These are phyloP conservation scores for Tetragnatha montana DNA, from an alignment of 2,888 invertebrate species.

Conservation along the genomic window DNA sequence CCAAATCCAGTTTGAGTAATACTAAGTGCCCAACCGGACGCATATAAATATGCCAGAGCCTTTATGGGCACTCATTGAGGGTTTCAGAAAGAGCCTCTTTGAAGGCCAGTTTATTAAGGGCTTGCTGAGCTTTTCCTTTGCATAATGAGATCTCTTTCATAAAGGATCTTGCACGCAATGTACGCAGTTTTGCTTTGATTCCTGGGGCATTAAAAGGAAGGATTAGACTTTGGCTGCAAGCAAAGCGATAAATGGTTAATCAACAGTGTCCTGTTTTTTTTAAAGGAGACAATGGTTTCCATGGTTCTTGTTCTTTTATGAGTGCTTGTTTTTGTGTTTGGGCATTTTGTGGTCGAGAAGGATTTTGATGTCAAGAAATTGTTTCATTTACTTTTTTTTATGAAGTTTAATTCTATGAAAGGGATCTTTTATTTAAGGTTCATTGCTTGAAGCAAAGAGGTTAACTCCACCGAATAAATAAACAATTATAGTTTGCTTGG, in stretches of 20 bases:
- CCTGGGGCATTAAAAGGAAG: neutral
- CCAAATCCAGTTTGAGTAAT: neutral
- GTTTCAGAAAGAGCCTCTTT: neutral
- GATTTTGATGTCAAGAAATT: no score
- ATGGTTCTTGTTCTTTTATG: no score
- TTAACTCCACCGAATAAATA: no score
- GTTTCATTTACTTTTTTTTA: no score
- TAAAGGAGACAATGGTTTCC: neutral
- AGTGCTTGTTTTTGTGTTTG: no score
- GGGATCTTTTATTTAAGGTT: no score
- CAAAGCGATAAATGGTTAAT: neutral
- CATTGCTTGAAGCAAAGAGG: no score
- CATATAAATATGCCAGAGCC: neutral
- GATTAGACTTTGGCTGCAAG: neutral
- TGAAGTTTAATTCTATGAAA: no score
- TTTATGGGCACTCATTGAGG: neutral
- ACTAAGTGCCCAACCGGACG: neutral
- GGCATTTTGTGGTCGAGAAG: no score
- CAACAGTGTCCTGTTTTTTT: neutral
- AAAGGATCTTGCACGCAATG: neutral
- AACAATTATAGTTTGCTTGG: no score
- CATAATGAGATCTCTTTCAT: neutral
- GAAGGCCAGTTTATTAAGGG: neutral
- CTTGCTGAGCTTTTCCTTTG: neutral
- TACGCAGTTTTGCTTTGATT: neutral